Evolutionary conservation across 2,113 vertebrate genomes (phyloP).

Genomic region (Pelusios castaneus): DNA sequence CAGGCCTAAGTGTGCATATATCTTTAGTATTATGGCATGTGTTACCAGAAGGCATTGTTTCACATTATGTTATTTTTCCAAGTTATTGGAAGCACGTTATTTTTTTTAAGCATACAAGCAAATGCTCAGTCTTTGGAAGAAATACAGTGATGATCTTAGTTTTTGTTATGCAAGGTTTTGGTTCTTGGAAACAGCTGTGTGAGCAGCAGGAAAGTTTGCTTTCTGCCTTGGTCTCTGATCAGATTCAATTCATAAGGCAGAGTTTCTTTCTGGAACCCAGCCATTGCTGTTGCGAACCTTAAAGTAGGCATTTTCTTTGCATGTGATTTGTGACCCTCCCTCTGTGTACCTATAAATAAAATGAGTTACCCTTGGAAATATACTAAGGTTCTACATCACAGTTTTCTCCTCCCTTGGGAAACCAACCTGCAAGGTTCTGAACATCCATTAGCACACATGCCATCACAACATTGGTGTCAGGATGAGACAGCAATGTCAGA

Average conservation of each 20-base stretch:
- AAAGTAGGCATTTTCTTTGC: neutral
- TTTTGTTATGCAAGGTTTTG: neutral
- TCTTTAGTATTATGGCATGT: neutral
- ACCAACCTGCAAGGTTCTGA: too few relatives aligned
- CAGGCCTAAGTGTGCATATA: neutral
- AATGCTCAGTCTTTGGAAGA: neutral
- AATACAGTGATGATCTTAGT: neutral
- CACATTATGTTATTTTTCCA: too few relatives aligned
- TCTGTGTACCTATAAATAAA: neutral
- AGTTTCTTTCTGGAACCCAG: neutral
- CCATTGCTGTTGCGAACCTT: neutral
- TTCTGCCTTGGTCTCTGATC: neutral
- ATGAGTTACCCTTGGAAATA: conserved; percentile 3
- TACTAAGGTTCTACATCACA: too few relatives aligned
- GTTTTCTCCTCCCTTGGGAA: too few relatives aligned
- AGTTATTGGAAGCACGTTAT: too few relatives aligned
- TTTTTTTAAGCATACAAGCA: neutral
- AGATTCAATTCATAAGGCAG: neutral
- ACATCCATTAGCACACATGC: too few relatives aligned
- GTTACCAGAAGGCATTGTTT: neutral
- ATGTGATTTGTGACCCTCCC: neutral
- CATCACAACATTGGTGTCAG: too few relatives aligned
- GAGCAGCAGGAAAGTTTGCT: neutral
- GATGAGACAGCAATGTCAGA: too few relatives aligned
- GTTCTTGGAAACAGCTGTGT: neutral